A percentile compares a stretch with the other conserved stretches of the same genome.
These are phyloP conservation scores for Cotesia typhae DNA, from an alignment of 1,140 invertebrate genomes.

Conservation along the genomic window DNA sequence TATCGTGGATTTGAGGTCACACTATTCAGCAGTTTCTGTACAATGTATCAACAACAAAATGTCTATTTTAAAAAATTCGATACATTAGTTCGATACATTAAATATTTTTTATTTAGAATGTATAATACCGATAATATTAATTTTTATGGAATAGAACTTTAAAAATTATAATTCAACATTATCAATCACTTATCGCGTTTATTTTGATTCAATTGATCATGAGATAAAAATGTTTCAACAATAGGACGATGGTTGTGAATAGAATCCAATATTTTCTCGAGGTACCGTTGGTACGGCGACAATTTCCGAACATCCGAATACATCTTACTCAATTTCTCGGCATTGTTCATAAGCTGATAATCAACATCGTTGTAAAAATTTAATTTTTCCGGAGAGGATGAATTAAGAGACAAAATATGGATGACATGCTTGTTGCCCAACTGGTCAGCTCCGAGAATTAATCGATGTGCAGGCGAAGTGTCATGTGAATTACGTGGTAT, in stretches of 20 bases:
- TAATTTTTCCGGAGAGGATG: conserved; percentile 20
- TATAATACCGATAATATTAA: no score
- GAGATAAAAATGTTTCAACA: conserved; percentile 47
- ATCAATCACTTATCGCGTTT: conserved; percentile 35
- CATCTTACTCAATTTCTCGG: conserved; percentile 10
- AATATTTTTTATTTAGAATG: no score
- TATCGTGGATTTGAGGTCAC: no score
- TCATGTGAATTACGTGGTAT: not conserved
- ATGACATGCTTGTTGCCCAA: conserved; percentile 46
- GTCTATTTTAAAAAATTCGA: no score
- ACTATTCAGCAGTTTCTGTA: no score
- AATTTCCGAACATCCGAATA: not conserved
- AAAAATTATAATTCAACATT: conserved; percentile 18
- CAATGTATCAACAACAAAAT: no score
- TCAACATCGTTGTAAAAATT: not conserved
- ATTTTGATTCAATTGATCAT: conserved; percentile 34
- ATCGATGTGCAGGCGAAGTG: conserved; percentile 32
- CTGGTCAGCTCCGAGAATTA: conserved; percentile 49
- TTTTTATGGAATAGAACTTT: not conserved
- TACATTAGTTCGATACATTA: no score
- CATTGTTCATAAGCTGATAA: conserved; percentile 7
- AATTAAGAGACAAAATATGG: conserved; percentile 44
- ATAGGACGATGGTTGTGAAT: conserved; percentile 40
- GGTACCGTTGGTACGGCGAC: conserved; percentile 38
- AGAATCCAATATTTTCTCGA: conserved; percentile 43